Conservation (phyloP, 1,140 invertebrate species). For the Pemphigus obesinymphae region DNA sequence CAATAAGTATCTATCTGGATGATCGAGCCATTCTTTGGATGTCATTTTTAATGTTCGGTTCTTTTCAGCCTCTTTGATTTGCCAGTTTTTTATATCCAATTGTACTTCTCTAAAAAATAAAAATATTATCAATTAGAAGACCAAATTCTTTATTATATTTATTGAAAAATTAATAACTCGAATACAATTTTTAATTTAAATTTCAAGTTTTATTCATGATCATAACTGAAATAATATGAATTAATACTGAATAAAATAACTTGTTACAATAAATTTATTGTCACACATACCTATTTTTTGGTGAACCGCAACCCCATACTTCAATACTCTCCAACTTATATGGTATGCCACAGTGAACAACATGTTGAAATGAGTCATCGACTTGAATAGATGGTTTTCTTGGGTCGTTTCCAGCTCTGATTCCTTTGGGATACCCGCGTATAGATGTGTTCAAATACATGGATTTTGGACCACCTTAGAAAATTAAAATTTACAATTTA, state of each 20-base stretch:
- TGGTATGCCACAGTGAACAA: constrained; percentile 55
- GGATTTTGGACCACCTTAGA: constrained; percentile 68
- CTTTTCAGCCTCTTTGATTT: constrained; percentile 77
- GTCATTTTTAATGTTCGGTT: constrained; percentile 75
- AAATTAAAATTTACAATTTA: too few species aligned
- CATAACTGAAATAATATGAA: not conserved
- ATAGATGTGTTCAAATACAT: constrained; percentile 78
- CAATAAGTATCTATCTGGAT: constrained; percentile 81
- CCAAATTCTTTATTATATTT: too few species aligned
- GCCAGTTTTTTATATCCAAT: constrained; percentile 84
- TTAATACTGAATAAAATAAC: not conserved
- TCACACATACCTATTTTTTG: constrained; percentile 53
- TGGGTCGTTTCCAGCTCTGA: constrained; percentile 74
- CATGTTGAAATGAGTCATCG: constrained; percentile 65
- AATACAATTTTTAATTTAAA: too few species aligned
- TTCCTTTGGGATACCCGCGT: constrained; percentile 76
- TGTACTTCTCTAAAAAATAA: constrained; percentile 64
- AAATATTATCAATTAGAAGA: too few species aligned
- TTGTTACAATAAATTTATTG: not conserved
- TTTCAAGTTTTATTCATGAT: not conserved
- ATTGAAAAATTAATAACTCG: too few species aligned
- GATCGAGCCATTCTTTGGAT: constrained; percentile 81
- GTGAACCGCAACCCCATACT: constrained; percentile 82
- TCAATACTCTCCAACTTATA: constrained; percentile 58
- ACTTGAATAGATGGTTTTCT: constrained; percentile 69